phyloP scores from a whole-genome alignment of 2,888 invertebrate species.

The Plebejus anna region DNA sequence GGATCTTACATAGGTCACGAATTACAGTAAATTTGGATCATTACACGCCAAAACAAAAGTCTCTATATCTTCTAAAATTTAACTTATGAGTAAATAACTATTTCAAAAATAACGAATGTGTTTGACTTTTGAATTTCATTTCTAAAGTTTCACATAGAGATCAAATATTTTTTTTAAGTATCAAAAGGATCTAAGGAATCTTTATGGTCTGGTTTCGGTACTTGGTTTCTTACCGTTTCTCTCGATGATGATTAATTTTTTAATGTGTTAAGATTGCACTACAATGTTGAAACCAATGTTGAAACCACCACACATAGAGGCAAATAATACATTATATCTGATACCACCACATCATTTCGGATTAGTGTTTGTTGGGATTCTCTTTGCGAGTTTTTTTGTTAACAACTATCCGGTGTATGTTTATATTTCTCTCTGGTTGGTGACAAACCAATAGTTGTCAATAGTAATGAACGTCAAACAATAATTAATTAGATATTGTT shows the following conservation, averaged over 20 bases:
- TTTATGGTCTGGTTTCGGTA: background rate
- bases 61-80: slow-evolving; percentile 35
- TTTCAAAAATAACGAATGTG: slow-evolving; percentile 47
- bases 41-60: background rate
- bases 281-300: no score
- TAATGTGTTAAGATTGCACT: no score
- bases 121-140: slow-evolving; percentile 66
- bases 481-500: background rate
- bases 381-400: no score
- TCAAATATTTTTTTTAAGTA: background rate
- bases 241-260: background rate
- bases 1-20: background rate
- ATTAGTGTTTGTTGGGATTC: no score
- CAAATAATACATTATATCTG: no score
- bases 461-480: background rate
- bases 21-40: background rate
- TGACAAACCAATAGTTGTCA: background rate
- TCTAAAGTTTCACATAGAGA: slow-evolving; percentile 32
- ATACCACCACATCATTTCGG: no score
- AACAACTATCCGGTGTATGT: no score
- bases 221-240: background rate
- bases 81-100: slow-evolving; percentile 58
- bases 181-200: background rate
- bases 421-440: no score
- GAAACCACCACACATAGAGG: no score